These are phyloP conservation scores for Fulica atra DNA, from an alignment of 2,113 vertebrate species.

Conservation along the genomic window DNA sequence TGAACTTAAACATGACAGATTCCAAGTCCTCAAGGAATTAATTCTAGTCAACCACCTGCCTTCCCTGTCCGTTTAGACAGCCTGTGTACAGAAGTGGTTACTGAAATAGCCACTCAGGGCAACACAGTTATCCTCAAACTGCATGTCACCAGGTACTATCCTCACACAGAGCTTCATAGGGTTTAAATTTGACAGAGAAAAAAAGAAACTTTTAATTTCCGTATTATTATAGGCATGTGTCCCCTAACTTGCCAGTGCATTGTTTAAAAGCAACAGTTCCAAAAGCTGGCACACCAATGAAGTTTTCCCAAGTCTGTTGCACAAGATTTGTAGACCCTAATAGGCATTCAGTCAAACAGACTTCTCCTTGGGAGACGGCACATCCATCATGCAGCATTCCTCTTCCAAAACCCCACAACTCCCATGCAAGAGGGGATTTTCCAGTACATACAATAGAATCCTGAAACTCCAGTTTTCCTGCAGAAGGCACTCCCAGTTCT, in stretches of 20 bases:
- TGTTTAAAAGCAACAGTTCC: not conserved
- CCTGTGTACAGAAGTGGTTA: not conserved
- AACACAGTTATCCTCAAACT: not conserved
- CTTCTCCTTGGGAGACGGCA: not conserved
- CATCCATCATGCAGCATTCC: not conserved
- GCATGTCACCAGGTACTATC: not conserved
- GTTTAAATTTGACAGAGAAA: not conserved
- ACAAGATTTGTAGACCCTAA: not conserved
- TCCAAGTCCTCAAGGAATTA: not conserved
- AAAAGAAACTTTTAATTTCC: not conserved
- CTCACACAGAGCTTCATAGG: not conserved
- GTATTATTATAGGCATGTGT: accelerated
- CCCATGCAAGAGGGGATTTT: not conserved
- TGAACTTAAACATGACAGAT: not conserved
- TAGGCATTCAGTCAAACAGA: not conserved
- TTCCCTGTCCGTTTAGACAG: not conserved
- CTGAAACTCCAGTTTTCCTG: not conserved
- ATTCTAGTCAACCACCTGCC: not conserved
- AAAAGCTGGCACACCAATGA: not conserved
- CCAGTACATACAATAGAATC: not conserved
- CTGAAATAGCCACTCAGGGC: not conserved
- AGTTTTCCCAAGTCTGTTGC: not conserved
- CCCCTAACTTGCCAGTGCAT: not conserved
- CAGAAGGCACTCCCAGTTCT: not conserved
- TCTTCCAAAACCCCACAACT: not conserved